Conservation (phyloP, 2,888 invertebrate species). For the Thecophora atra region DNA sequence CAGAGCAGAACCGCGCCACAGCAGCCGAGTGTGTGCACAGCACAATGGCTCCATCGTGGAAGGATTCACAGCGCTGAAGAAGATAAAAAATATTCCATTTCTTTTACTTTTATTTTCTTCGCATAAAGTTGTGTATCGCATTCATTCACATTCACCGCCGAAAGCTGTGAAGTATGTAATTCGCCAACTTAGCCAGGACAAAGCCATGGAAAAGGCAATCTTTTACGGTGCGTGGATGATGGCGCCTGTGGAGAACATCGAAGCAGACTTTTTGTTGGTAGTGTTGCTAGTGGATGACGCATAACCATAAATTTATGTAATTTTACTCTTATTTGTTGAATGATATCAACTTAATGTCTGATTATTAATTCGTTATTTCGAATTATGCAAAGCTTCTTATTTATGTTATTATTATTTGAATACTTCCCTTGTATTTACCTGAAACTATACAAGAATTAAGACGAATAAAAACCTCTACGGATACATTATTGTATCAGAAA, state of each 20-base stretch:
- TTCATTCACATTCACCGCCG: conserved; percentile 1
- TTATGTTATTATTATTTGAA: too few relatives aligned
- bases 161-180: conserved; percentile 6
- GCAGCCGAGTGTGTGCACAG: neutral
- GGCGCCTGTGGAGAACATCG: neutral
- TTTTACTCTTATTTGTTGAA: too few relatives aligned
- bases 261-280: neutral
- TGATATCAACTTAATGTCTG: too few relatives aligned
- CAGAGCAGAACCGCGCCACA: neutral
- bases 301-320: neutral
- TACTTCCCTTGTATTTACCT: too few relatives aligned
- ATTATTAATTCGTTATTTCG: too few relatives aligned
- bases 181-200: conserved; percentile 5
- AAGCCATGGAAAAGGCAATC: neutral
- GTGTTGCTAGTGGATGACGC: neutral
- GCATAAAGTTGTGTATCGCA: too few relatives aligned
- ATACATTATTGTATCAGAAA: too few relatives aligned
- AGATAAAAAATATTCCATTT: neutral
- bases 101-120: neutral
- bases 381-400: too few relatives aligned
- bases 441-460: too few relatives aligned
- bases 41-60: neutral
- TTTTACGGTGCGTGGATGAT: neutral
- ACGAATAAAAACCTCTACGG: too few relatives aligned
- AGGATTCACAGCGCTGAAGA: neutral